Evolutionary conservation across 2,888 invertebrate species (phyloP), one percentile per base, ranked within the genome.

Genomic region (Noctuana brunneofusca): DNA sequence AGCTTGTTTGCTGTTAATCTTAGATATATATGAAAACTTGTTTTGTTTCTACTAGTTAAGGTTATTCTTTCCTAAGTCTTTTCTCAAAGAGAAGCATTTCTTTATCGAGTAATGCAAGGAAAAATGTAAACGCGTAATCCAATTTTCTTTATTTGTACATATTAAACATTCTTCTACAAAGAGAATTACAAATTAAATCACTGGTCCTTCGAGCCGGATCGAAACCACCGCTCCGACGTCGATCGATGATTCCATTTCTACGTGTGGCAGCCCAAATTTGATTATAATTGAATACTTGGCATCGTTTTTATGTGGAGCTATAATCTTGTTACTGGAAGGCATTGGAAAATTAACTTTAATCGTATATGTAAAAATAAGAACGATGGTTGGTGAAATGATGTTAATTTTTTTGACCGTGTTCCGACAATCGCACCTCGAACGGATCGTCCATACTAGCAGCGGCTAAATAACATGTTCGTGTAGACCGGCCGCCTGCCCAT

Each of bases 391-490:
- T 22, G 22, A 12, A 30, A 14, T 55, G 27, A 54, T 38, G 30
- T 49, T 22, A 48, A 27, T 63, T 56, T 63, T 63, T 35, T 27
- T 35, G 30, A 16, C 12, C 3, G 3, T 14, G 14, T 49, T 43
- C 55, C 43, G 16, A 24, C 63, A 52, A 57, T 50, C 30, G 27
- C 63, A 57, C 50, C 56, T 57, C 32, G 16, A 14, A 16, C 24
- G 54, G 54, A 35, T 30, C 52, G 22, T 52, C 43, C 22, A 24
- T 24, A 20, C 46, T 24, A 30, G 41, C 32, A 16, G 49, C 49
- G 54, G 59, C 65, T 65, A 68, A 66, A 67, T 66, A 70, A 71
- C 72, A 64, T 67, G 70, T 71, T 70, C 67, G 69, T 60, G 63
- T 60, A 68, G 67, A 66, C 66, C 66, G 64, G 65, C 64, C 66